Base-by-base conservation (phyloP, 2,888 invertebrate species). In the Tortricodes alternella region DNA sequence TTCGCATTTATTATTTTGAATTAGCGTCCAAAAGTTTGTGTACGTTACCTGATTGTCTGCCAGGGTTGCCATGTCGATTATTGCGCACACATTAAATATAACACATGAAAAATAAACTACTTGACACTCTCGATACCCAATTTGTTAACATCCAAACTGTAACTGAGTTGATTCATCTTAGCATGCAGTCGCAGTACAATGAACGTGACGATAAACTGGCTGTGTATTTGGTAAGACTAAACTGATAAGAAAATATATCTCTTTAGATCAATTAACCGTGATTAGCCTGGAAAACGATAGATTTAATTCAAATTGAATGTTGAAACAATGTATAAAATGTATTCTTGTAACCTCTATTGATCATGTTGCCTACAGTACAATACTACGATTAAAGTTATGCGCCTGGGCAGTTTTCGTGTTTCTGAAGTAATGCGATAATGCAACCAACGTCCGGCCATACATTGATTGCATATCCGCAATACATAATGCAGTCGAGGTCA, bases 131-230 rank as follows among this genome's bases (percentile, higher is more conserved):
- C 9, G n/a, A n/a, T n/a, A 18, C n/a, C 2, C 9, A 11, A 2
- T 8, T 7, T 11, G 11, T 11, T 24, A 16, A 44, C 16, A 16
- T 44, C 11, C 27, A n/a, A 29, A 29, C 27, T 29, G 1, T 11
- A 44, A 44, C 44, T 44, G 29, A 0, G 11, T 8, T 4, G 9
- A 11, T 29, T 9, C 29, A 29, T 29, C 29, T 29, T 8, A 11
- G 11, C n/a, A 11, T 44, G 16, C 18, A 2, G n/a, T 3, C 2
- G 2, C 7, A 9, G n/a, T n/a, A n/a, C n/a, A n/a, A n/a, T 29
- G 29, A 11, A 44, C 44, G 44, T 44, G 44, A 44, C 18, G 44
- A 44, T 44, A 44, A 19, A 6, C 18, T 11, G 11, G 18, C 9
- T n/a, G 3, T 44, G 13, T 11, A 16, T 29, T 43, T 27, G 3